phyloP scores from a whole-genome alignment of 2,113 vertebrate species.

The Oceanites oceanicus region DNA sequence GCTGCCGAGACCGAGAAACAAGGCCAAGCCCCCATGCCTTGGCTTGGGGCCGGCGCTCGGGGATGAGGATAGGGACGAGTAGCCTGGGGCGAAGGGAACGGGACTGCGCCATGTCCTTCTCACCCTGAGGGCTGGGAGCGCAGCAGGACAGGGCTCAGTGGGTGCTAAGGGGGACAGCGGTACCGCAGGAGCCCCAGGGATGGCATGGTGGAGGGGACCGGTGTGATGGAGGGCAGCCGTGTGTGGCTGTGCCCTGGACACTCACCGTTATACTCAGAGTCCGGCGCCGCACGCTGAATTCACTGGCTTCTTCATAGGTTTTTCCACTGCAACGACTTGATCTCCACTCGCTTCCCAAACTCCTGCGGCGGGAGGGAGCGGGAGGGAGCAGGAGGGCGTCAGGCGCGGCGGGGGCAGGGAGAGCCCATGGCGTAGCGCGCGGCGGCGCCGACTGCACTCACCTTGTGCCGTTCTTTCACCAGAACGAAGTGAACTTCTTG shows the following conservation, averaged over 20 bases:
- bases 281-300: constrained; percentile 74
- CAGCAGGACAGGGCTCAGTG: not conserved
- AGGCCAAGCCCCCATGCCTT: not conserved
- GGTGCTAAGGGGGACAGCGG: not conserved
- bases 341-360: constrained; percentile 70
- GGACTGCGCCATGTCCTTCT: rapidly evolving
- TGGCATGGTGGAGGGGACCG: rapidly evolving
- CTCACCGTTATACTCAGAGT: constrained; percentile 90
- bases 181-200: not conserved
- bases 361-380: not conserved
- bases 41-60: not conserved
- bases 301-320: constrained; percentile 87
- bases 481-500: constrained; percentile 99
- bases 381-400: not conserved
- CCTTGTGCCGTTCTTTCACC: constrained; percentile 85
- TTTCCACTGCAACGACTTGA: constrained; percentile 83
- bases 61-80: not conserved
- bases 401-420: rapidly evolving
- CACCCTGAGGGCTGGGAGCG: rapidly evolving
- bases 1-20: not conserved
- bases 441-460: constrained; percentile 41
- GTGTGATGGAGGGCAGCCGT: not conserved
- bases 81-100: rapidly evolving
- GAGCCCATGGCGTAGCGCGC: rapidly evolving
- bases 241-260: not conserved